phyloP scores from a whole-genome alignment of 2,113 vertebrate genomes.

The Phoenicopterus ruber region DNA sequence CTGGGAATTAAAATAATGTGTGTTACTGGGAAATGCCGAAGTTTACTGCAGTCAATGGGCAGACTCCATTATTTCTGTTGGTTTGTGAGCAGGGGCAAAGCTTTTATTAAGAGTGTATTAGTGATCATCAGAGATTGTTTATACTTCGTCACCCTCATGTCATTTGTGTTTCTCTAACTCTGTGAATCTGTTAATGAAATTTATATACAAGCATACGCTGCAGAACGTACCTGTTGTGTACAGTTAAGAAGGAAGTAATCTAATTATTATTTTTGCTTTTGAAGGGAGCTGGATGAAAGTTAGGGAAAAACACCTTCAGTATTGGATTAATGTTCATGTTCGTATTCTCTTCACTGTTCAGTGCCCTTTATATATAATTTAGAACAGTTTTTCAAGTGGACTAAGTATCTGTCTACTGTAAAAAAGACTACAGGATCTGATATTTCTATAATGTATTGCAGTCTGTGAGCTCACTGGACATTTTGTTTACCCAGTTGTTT shows the following conservation, averaged over 20 bases:
- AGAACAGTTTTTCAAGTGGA: neutral
- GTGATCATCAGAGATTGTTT: neutral
- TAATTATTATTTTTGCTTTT: neutral
- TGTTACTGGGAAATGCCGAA: neutral
- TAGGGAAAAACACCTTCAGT: neutral
- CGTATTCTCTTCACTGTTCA: neutral
- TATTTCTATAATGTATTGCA: neutral
- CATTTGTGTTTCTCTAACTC: neutral
- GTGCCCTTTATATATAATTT: neutral
- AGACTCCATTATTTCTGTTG: neutral
- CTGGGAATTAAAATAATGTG: neutral
- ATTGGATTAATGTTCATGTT: neutral
- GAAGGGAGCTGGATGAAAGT: neutral
- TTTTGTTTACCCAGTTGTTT: neutral
- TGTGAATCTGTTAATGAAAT: neutral
- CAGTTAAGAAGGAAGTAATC: neutral
- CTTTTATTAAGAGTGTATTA: neutral
- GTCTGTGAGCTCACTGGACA: rapidly evolving
- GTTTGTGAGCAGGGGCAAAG: neutral
- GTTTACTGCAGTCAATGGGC: neutral
- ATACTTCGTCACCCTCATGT: neutral
- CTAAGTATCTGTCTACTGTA: neutral
- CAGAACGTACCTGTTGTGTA: neutral
- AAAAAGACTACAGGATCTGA: neutral
- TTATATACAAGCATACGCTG: neutral